Evolutionary conservation across 2,113 vertebrate genomes (phyloP).

Genomic region (Trinectes maculatus): DNA sequence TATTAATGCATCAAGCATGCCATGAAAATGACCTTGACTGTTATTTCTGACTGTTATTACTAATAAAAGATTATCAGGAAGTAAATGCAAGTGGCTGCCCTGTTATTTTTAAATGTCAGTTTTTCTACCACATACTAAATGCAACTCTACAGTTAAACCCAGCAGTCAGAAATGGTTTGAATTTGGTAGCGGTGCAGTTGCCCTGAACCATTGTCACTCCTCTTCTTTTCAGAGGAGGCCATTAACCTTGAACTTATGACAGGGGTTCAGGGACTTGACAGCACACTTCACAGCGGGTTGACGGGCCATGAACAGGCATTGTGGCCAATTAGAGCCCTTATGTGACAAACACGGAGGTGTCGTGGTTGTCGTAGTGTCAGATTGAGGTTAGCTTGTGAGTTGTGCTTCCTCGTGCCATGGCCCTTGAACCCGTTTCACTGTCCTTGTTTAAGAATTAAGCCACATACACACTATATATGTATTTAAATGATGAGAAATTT

Average conservation of each 20-base stretch:
- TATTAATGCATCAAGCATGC: no score
- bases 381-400: conserved; percentile 23
- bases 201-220: not conserved
- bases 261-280: conserved; percentile 15
- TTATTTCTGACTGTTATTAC: no score
- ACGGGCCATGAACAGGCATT: conserved; percentile 9
- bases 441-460: not conserved
- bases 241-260: conserved; percentile 36
- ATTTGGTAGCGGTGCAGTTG: not conserved
- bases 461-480: no score
- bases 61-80: no score
- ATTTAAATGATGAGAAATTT: no score
- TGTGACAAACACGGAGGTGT: conserved; percentile 28
- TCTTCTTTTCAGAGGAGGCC: conserved; percentile 7
- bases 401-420: conserved; percentile 1
- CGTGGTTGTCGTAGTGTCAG: conserved; percentile 13
- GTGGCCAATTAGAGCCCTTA: conserved; percentile 47
- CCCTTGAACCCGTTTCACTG: not conserved
- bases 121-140: no score
- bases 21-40: conserved; percentile 2
- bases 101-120: no score
- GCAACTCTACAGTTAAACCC: no score
- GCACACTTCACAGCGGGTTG: conserved; percentile 36
- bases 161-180: not conserved
- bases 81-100: no score